Conservation (phyloP, 2,888 invertebrate genomes). For the Eretmocerus hayati region DNA sequence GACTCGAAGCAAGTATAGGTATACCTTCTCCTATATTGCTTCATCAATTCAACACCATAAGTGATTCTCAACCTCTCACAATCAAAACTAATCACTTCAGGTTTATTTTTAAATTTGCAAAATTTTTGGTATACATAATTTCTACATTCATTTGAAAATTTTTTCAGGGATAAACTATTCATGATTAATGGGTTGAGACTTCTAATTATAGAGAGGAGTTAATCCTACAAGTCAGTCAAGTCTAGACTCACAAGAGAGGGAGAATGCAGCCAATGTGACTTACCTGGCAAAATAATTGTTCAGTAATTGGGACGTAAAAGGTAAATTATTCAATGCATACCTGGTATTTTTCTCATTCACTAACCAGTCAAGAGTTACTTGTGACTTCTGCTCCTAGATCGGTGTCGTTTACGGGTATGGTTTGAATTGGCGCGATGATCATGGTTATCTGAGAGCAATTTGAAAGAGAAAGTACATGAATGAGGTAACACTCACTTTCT, state of each 20-base stretch:
- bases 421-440: slow-evolving; percentile 35
- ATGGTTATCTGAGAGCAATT: slow-evolving; percentile 40
- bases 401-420: slow-evolving; percentile 38
- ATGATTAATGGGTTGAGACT: no score
- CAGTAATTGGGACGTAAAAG: slow-evolving; percentile 46
- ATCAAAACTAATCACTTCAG: slow-evolving; percentile 21
- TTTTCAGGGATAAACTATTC: no score
- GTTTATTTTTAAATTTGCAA: slow-evolving; percentile 31
- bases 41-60: slow-evolving; percentile 26
- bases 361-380: slow-evolving; percentile 49
- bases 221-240: no score
- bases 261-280: slow-evolving; percentile 45
- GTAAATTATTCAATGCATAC: slow-evolving; percentile 45
- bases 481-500: no score
- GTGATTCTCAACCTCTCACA: slow-evolving; percentile 23
- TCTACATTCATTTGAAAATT: no score
- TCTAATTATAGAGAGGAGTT: no score
- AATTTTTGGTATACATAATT: no score
- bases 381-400: slow-evolving; percentile 46
- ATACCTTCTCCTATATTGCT: slow-evolving; percentile 47
- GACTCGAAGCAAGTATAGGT: slow-evolving; percentile 43
- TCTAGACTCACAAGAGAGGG: no score
- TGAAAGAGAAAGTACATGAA: no score
- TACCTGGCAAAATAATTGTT: slow-evolving; percentile 45
- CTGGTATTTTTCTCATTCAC: slow-evolving; percentile 46